Base-by-base conservation (phyloP, 2,113 vertebrate species). In the Silurus asotus region DNA sequence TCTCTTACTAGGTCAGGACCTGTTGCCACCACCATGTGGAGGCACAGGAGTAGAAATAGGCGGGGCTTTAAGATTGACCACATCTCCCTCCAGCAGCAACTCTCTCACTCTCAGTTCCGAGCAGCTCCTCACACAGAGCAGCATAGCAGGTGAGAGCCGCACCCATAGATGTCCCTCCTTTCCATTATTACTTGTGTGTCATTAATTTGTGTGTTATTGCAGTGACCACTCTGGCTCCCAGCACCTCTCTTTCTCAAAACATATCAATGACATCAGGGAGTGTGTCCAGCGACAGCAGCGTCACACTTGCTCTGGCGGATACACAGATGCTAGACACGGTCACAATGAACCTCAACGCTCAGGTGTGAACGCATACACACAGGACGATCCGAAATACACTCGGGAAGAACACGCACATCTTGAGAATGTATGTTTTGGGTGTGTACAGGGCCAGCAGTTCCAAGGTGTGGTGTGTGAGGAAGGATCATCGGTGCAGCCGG, bases 251-350 rank as follows among this genome's bases (percentile, higher is more conserved):
- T 28, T 95, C 97, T 17, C 97, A 98, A 92, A 97, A 96, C 90
- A 94, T 99, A 84, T 96, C 97, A 69, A 97, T 99, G 97, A 97
- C 98, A 58, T 95, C 97, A 0, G 96, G 96, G 5, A 95, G 94
- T 6, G 92, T 97, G 75, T 96, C 93, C 85, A 95, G 92, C 8
- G 98, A 99, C 61, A 96, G 96, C 85, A 98, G 95, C 5, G 97
- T 99, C 72, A 99, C 98, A 0, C 94, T 99, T 59, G 99, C 98
- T 0, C 94, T 99, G 90, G 95, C 98, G 3, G 98, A 99, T 89
- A 95, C 97, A 77, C 97, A 99, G 90, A 96, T 99, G 96, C 94
- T 99, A 89, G 98, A 99, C 87, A 95, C 96, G 0, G 97, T 99
- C 86, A 98, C 98, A 0, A 93, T 99, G 56, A 99, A 98, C 91